A percentile compares a stretch with the other conserved stretches of the same genome.
Conservation (phyloP, 2,888 invertebrate species). For the Diplazon laetatorius region DNA sequence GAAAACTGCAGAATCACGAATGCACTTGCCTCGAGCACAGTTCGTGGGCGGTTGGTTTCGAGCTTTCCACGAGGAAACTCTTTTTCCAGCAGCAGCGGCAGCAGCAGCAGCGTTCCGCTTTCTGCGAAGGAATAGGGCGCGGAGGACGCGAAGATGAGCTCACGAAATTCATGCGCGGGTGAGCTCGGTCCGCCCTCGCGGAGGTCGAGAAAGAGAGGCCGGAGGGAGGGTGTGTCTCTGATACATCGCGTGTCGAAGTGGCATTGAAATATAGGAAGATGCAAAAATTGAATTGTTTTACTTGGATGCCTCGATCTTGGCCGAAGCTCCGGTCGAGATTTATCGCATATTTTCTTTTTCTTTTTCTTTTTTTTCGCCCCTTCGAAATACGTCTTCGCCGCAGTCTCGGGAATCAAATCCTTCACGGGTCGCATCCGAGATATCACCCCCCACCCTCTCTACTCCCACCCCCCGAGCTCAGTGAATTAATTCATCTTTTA, state of each 20-base stretch:
- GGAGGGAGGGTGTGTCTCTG: no score
- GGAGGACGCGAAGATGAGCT: conserved; percentile 52
- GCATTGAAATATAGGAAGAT: conserved; percentile 59
- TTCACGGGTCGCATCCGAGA: background rate
- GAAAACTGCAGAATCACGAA: conserved; percentile 63
- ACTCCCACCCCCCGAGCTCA: conserved; percentile 36
- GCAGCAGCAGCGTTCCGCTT: no score
- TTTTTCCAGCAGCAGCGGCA: conserved; percentile 15
- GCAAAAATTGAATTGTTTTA: conserved; percentile 63
- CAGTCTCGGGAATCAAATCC: conserved; percentile 14
- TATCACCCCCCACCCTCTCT: no score
- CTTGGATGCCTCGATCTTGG: conserved; percentile 43
- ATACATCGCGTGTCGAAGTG: conserved; percentile 62
- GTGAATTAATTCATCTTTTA: conserved; percentile 53
- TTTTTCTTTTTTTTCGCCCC: background rate
- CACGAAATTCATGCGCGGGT: conserved; percentile 51
- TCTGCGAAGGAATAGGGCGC: conserved; percentile 5
- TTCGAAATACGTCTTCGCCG: background rate
- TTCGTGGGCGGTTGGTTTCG: conserved; percentile 27
- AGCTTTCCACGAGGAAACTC: conserved; percentile 28
- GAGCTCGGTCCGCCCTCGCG: background rate
- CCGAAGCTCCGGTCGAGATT: conserved; percentile 45
- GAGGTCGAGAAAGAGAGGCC: conserved; percentile 1
- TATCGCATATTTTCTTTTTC: conserved; percentile 33
- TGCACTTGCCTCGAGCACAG: conserved; percentile 56